These are phyloP conservation scores for Peromyscus maniculatus DNA, from an alignment of 2,113 vertebrate genomes.

Conservation along the genomic window DNA sequence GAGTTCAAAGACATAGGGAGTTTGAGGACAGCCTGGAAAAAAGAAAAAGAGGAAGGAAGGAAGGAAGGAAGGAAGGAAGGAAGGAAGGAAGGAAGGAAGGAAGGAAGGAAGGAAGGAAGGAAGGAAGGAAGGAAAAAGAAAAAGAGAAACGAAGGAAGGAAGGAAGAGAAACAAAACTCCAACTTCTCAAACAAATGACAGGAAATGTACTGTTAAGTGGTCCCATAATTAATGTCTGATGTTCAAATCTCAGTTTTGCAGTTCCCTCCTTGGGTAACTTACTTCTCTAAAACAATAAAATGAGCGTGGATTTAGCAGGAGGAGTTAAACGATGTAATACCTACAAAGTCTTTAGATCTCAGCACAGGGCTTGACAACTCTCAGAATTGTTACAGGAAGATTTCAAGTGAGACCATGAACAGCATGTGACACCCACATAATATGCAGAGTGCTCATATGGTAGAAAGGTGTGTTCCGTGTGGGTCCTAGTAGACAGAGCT, in stretches of 20 bases:
- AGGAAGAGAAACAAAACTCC: background rate
- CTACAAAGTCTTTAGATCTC: background rate
- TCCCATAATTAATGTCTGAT: background rate
- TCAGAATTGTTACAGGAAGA: background rate
- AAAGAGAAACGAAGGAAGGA: no score
- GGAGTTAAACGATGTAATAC: background rate
- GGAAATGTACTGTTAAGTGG: background rate
- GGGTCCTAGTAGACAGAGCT: background rate
- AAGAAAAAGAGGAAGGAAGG: no score
- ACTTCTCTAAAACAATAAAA: background rate
- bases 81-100: no score
- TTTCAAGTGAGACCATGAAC: background rate
- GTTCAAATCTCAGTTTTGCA: background rate
- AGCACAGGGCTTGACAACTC: background rate
- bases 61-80: no score
- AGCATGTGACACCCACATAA: background rate
- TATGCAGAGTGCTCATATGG: background rate
- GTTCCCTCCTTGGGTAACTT: background rate
- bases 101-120: no score
- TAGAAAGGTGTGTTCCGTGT: background rate
- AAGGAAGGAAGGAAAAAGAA: no score
- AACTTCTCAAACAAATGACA: slow-evolving; percentile 10
- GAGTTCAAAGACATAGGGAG: background rate
- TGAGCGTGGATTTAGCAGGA: background rate
- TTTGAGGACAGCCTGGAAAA: no score